Conservation (phyloP, 1,140 invertebrate species). For the Euura saliciscinereae region DNA sequence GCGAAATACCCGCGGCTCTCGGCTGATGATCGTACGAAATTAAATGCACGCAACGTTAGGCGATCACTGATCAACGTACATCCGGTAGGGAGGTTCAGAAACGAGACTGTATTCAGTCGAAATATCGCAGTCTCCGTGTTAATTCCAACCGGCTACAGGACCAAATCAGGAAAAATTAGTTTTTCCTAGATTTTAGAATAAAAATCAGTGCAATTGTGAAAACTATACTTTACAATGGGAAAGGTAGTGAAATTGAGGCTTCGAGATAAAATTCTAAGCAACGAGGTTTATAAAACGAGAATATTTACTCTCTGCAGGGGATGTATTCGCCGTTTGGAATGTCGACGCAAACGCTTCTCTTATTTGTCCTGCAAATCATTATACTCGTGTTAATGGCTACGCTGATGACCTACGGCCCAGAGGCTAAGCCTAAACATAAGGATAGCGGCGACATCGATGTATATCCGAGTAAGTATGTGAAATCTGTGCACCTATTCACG, state of each 20-base stretch:
- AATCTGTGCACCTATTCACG: background rate
- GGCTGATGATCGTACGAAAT: background rate
- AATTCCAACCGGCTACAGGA: no score
- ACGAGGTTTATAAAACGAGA: background rate
- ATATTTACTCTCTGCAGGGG: background rate
- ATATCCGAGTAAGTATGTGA: background rate
- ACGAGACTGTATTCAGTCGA: background rate
- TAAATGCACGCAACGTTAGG: conserved; percentile 2
- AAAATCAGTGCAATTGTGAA: conserved; percentile 5
- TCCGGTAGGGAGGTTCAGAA: background rate
- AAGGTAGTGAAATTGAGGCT: conserved; percentile 7
- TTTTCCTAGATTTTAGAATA: conserved; percentile 5
- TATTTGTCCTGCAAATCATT: conserved; percentile 48
- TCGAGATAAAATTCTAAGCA: background rate
- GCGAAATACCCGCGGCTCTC: background rate
- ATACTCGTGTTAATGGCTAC: conserved; percentile 48
- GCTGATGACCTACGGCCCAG: conserved; percentile 48
- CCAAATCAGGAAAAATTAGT: background rate
- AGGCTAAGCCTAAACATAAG: conserved; percentile 33
- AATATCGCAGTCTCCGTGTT: background rate
- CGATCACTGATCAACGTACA: background rate
- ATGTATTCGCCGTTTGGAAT: conserved; percentile 11
- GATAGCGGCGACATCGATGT: background rate
- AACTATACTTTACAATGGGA: background rate
- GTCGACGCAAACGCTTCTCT: conserved; percentile 42